Percentiles rank a stretch among this genome's conserved stretches.
phyloP scores from a whole-genome alignment of 2,113 vertebrate genomes.

The Pampusana beccarii region DNA sequence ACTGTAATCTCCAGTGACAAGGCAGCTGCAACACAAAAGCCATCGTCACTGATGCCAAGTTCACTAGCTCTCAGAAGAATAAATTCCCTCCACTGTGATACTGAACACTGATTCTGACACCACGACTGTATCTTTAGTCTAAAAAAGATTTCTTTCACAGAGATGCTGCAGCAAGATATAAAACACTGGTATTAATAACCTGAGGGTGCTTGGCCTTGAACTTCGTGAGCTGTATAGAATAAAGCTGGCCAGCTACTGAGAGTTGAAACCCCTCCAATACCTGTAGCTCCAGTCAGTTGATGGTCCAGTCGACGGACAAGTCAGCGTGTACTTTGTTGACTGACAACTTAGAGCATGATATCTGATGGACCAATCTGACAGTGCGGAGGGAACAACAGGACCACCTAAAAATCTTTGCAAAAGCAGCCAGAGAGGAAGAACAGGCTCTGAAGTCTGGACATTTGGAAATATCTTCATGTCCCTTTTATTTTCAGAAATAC shows the following conservation, averaged over 20 bases:
- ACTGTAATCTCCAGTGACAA: background rate
- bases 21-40: background rate
- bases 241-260: background rate
- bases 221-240: background rate
- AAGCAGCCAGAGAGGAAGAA: background rate
- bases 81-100: background rate
- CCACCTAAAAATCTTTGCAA: background rate
- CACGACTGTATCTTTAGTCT: background rate
- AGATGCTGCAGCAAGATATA: background rate
- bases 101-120: background rate
- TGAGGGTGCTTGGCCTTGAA: background rate
- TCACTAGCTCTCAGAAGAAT: background rate
- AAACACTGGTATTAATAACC: background rate
- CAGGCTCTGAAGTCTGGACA: background rate
- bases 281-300: background rate
- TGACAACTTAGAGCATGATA: background rate
- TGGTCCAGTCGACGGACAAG: background rate
- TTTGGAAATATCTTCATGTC: background rate
- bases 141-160: background rate
- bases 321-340: background rate
- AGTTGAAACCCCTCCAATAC: background rate
- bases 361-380: background rate
- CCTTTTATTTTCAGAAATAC: background rate
- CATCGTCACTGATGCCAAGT: background rate
- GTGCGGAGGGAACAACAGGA: background rate